Base-by-base conservation (phyloP, 2,797 vertebrate genomes). In the Rousettus madagascariensis region DNA sequence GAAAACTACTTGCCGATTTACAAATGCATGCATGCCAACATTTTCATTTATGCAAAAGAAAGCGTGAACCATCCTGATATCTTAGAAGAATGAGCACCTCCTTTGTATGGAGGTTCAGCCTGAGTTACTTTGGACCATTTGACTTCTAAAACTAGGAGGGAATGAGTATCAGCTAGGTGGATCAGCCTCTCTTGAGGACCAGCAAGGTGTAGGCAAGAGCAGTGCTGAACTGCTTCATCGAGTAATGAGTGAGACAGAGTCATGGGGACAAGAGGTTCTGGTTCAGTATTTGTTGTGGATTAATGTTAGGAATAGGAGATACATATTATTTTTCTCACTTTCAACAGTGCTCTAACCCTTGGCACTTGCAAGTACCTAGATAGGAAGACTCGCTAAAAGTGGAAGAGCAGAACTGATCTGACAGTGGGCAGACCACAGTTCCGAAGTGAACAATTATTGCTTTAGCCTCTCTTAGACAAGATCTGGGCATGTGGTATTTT, bases 1-100 rank as follows among this genome's bases (percentile, higher is more conserved):
- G 79, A 93, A 92, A 90, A 57, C 91, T 82, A 51, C 89, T 89
- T 86, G 74, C 36, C 36, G 46, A 77, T 96, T 89, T 92, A 63
- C n/a, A 82, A 88, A 71, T 51, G 53, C 63, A 91, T 80, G 55
- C 49, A 33, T 63, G 28, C 20, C 71, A 46, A 8, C 6, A 65
- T 93, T 94, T 94, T 85, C n/a, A 68, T 43, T 87, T 49, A 75
- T 90, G 59, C 53, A 51, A 71, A 92, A 57, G 36, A 86, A 95
- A 91, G 17, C 55, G 43, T 63, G 75, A 75, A 83, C 20, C 89
- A 43, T 65, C 91, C 59, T 89, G 83, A 84, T 61, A 28, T 72
- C 78, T 80, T 71, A 57, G 61, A 95, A 95, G 74, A 93, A 86
- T 36, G 71, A 78, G 5, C 38, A 72, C 72, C 22, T 93, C 13